Base-by-base conservation (phyloP, 2,888 invertebrate species). In the Chaetoderma sp. region DNA sequence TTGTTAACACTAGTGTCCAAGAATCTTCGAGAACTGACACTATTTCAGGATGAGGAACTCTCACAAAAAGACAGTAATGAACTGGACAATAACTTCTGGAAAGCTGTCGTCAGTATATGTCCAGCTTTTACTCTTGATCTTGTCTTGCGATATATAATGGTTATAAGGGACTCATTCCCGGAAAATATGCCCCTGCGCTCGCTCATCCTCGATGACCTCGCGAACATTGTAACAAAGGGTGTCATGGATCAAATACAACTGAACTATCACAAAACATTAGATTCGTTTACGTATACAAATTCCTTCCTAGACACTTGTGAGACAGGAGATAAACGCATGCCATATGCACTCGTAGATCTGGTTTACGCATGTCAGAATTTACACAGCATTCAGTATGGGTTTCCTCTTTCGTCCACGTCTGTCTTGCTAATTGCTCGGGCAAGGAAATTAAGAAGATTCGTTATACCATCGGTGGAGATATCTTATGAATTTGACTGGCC, bases 401-500 rank as follows among this genome's bases (percentile, higher is more conserved):
- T 77, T 63, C 77, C 75, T 10, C 58, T 77, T 23, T 75, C 77
- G 18, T 75, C 75, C 56, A 73, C 75, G 13, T 60, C 74, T 13
- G 62, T 77, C 13, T 54, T 77, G 6, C 63, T 75, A 21, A 62
- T 77, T n/a, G 73, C 71, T 1, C 62, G 65, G 23, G 64, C 68
- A 39, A 71, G 74, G 57, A 75, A 70, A 58, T 52, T 77, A n/a
- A 50, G 67, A 30, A 67, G 63, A 52, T 68, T 77, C 16, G 56
- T 70, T 13, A 58, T 77, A 4, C 77, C 69, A 28, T 58, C 65
- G 42, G 70, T 73, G 1, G 75, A 75, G 55, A 71, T 77, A 6
- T 73, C 77, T 5, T 77, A 75, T 63, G 75, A 73, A 39, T 70
- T 71, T 68, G 77, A 77, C 47, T 75, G 75, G 74, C 65, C 68